Conservation (phyloP, 2,113 vertebrate species). For the Myotis davidii region DNA sequence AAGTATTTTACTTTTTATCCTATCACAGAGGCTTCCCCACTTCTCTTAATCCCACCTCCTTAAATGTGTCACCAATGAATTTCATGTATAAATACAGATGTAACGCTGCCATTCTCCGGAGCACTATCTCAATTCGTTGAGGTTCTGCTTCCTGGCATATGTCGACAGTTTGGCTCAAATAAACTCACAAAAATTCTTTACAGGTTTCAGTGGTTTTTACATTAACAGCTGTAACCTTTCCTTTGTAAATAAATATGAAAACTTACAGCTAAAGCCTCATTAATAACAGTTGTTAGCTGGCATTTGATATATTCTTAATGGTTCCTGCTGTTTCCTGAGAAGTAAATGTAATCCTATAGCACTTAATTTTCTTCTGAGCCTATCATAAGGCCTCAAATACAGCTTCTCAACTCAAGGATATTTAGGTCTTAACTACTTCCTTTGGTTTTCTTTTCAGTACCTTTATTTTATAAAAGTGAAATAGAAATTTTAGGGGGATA, state of each 20-base stretch:
- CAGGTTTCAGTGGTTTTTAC: no score
- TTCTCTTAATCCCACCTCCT: no score
- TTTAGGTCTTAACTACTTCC: conserved; percentile 13
- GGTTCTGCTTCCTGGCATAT: no score
- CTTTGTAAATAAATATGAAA: conserved; percentile 57
- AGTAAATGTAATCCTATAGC: conserved; percentile 51
- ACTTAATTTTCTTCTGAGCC: conserved; percentile 21
- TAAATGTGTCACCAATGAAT: no score
- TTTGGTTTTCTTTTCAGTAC: conserved; percentile 43
- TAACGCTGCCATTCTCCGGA: no score
- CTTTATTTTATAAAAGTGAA: conserved; percentile 32
- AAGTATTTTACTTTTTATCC: no score
- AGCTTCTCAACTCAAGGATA: background rate
- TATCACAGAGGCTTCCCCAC: no score
- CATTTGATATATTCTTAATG: conserved; percentile 31
- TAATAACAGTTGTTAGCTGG: conserved; percentile 42
- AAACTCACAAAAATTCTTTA: no score
- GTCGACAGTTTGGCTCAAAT: no score
- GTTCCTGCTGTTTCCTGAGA: conserved; percentile 32
- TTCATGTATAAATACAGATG: no score
- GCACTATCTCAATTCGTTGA: no score
- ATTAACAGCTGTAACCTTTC: conserved; percentile 35
- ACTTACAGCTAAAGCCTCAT: conserved; percentile 41
- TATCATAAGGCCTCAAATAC: conserved; percentile 1
- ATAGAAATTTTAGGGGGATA: no score